A percentile compares a stretch with the other conserved stretches of the same genome.
Conservation (phyloP, 2,888 invertebrate species). For the Chrysolina haemoptera region DNA sequence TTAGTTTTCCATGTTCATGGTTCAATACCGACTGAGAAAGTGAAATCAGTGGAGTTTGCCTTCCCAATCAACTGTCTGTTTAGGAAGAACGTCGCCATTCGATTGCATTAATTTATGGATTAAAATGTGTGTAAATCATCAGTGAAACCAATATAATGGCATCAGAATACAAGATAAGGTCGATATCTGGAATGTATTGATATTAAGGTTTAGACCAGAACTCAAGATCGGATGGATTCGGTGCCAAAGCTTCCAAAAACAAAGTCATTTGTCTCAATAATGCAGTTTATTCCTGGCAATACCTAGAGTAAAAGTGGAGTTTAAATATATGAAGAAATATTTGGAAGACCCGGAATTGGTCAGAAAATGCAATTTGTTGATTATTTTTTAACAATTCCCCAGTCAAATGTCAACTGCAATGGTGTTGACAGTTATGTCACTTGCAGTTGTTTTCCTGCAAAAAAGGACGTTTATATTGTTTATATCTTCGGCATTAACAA, state of each 20-base stretch:
- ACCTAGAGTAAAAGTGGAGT: slow-evolving; percentile 55
- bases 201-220: slow-evolving; percentile 51
- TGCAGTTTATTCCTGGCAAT: slow-evolving; percentile 64
- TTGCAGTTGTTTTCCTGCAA: slow-evolving; percentile 61
- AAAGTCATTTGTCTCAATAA: slow-evolving; percentile 66
- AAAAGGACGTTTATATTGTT: slow-evolving; percentile 60
- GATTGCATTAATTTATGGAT: slow-evolving; percentile 63
- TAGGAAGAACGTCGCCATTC: slow-evolving; percentile 69
- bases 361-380: slow-evolving; percentile 54
- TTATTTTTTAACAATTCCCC: slow-evolving; percentile 60
- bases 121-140: slow-evolving; percentile 62
- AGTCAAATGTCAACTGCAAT: slow-evolving; percentile 66
- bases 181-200: slow-evolving; percentile 52
- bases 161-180: slow-evolving; percentile 45
- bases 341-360: slow-evolving; percentile 40
- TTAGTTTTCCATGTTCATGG: background rate
- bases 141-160: slow-evolving; percentile 52
- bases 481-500: slow-evolving; percentile 52
- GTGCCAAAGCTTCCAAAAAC: slow-evolving; percentile 65
- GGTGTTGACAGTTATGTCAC: slow-evolving; percentile 69
- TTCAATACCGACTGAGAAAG: slow-evolving; percentile 50
- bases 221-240: slow-evolving; percentile 62
- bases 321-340: slow-evolving; percentile 40
- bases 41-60: slow-evolving; percentile 67
- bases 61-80: slow-evolving; percentile 69